Evolutionary conservation across 1,140 invertebrate species (phyloP).

Genomic region (Polypedilum vanderplanki): DNA sequence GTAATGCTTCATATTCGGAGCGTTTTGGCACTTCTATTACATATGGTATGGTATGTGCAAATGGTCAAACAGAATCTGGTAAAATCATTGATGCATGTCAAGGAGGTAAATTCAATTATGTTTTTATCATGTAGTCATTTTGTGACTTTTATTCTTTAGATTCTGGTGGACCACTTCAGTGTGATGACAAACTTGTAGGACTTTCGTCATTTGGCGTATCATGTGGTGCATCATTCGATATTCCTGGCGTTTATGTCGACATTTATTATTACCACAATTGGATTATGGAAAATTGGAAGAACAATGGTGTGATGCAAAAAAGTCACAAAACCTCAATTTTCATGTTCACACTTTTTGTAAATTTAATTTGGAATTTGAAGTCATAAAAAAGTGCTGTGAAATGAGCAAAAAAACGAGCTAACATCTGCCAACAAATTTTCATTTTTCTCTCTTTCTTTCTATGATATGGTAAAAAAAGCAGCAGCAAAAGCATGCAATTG

Average conservation of each 20-base stretch:
- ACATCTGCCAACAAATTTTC: neutral
- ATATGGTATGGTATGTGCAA: constrained; percentile 14
- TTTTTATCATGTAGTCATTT: neutral
- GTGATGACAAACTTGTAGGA: neutral
- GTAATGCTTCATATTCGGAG: neutral
- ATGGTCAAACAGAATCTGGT: neutral
- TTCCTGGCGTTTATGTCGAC: neutral
- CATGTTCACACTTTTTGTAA: constrained; percentile 18
- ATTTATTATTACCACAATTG: constrained; percentile 20
- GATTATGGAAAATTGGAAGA: neutral
- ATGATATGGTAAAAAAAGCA: neutral
- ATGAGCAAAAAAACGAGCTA: neutral
- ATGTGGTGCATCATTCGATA: neutral
- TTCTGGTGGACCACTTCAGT: constrained; percentile 4
- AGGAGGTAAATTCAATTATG: neutral
- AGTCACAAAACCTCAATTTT: constrained; percentile 18
- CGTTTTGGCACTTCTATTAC: neutral
- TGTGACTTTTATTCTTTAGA: neutral
- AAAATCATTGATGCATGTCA: neutral
- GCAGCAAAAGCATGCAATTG: neutral
- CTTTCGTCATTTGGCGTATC: neutral
- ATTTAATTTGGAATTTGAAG: neutral
- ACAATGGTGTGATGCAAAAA: neutral
- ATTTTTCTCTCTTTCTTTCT: neutral
- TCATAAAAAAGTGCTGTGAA: neutral